Conservation (phyloP, 2,797 vertebrate genomes). For the Spondyliosoma cantharus region DNA sequence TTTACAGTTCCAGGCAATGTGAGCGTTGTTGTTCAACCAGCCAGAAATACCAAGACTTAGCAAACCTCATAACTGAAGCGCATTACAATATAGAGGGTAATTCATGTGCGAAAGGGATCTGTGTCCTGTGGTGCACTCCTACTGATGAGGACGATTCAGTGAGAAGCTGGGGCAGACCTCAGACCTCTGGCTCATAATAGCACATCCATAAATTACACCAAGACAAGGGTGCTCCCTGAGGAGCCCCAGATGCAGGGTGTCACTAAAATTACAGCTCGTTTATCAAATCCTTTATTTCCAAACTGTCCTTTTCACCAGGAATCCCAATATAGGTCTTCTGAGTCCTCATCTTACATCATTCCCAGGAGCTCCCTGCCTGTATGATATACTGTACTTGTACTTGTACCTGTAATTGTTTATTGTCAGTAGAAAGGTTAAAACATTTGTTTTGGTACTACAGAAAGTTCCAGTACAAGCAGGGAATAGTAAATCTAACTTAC, state of each 20-base stretch:
- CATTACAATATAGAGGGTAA: conserved; percentile 34
- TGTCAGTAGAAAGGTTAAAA: conserved; percentile 17
- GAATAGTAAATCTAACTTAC: not conserved
- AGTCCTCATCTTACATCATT: conserved; percentile 57
- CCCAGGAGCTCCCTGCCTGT: conserved; percentile 40
- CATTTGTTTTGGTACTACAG: conserved; percentile 18
- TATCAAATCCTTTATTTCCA: conserved; percentile 77
- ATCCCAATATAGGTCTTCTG: conserved; percentile 63
- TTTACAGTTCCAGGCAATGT: conserved; percentile 5
- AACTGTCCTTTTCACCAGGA: conserved; percentile 66
- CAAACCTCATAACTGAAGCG: conserved; percentile 28
- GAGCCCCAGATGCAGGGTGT: conserved; percentile 68
- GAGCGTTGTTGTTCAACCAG: not conserved
- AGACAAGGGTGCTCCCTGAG: conserved; percentile 77
- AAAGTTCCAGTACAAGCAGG: not conserved
- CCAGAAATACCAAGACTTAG: conserved; percentile 20
- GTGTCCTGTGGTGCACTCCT: conserved; percentile 55
- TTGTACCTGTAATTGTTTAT: conserved; percentile 29
- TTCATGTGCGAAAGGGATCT: conserved; percentile 58
- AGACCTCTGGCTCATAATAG: conserved; percentile 73
- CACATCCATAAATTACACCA: conserved; percentile 79
- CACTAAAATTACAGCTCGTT: conserved; percentile 81
- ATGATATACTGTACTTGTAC: conserved; percentile 26
- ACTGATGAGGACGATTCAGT: conserved; percentile 59
- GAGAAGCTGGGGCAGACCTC: conserved; percentile 70